Evolutionary conservation across 2,797 vertebrate genomes (phyloP).

Genomic region (Atherinosoma microstoma): DNA sequence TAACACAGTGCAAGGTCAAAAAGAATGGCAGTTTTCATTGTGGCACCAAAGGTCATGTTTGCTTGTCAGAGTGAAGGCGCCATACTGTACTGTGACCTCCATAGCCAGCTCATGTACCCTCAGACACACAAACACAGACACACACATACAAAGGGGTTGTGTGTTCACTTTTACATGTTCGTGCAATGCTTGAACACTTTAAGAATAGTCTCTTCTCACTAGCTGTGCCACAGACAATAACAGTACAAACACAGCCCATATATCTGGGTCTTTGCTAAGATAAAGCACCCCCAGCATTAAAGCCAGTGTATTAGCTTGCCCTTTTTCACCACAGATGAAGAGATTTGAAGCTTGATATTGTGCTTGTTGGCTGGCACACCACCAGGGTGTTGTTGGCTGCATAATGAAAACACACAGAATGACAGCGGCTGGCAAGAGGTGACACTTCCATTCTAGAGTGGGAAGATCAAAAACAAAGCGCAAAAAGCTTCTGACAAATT

Average conservation of each 20-base stretch:
- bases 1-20: constrained; percentile 75
- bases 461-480: constrained; percentile 77
- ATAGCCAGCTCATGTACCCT: constrained; percentile 71
- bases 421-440: constrained; percentile 79
- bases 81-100: constrained; percentile 84
- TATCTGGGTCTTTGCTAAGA: constrained; percentile 71
- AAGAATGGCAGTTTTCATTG: constrained; percentile 78
- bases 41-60: constrained; percentile 85
- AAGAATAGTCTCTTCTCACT: constrained; percentile 55
- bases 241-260: constrained; percentile 64
- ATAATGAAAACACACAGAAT: constrained; percentile 81
- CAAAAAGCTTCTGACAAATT: constrained; percentile 78
- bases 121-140: constrained; percentile 39
- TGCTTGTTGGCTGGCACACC: constrained; percentile 73
- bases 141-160: constrained; percentile 32
- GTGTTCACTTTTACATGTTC: constrained; percentile 62
- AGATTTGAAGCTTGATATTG: constrained; percentile 78
- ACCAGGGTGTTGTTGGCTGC: constrained; percentile 78
- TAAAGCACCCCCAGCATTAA: constrained; percentile 76
- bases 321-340: constrained; percentile 78
- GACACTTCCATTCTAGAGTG: constrained; percentile 76
- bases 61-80: constrained; percentile 84
- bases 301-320: constrained; percentile 76
- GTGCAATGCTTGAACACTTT: constrained; percentile 54
- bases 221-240: constrained; percentile 67